Evolutionary conservation across 2,888 invertebrate genomes (phyloP), one percentile per base, ranked within the genome.

Genomic region (Orchesella flavescens): DNA sequence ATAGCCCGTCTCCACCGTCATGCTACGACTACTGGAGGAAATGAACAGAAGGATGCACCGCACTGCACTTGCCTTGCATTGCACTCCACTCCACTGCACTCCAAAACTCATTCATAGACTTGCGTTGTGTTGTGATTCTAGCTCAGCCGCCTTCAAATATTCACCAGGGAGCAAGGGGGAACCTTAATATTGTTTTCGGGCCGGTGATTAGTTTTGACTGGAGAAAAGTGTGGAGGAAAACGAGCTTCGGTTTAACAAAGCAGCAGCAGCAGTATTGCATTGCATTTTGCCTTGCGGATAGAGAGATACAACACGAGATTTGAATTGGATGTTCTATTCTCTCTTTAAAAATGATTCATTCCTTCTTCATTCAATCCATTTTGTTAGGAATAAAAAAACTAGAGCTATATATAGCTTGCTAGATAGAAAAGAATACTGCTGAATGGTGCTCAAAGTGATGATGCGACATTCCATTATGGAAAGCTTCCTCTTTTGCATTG

Each of bases 151-250:
- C 71, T 71, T 76, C 34, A 63, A 78, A 78, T 63, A 71, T 78
- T 71, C 78, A 63, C 78, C 24, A 17, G 78, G 78, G 78, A 78
- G 49, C 53, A 13, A 63, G 17, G 53, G 72, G 49, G 53, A 69
- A 53, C 24, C 71, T 71, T 81, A 73, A 81, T 81, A 74, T 81
- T 81, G 74, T 81, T 81, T 81, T 68, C 74, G 68, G 68, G 55
- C 57, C 65, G 66, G 80, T 81, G 80, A 81, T 81, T 81, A 81
- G 80, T 81, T 81, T 81, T 68, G 73, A 81, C 66, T 81, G 21
- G 66, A 34, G 74, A 53, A 53, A 63, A 44, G 44, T 23, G 43
- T 43, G 46, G 49, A 73, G 23, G 21, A 73, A 17, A 59, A 21
- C 61, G 19, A 12, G 34, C 24, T 43, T 10, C 44, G 10, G 17